Conservation (phyloP, 2,113 vertebrate species). For the Odontophorus gujanensis region DNA sequence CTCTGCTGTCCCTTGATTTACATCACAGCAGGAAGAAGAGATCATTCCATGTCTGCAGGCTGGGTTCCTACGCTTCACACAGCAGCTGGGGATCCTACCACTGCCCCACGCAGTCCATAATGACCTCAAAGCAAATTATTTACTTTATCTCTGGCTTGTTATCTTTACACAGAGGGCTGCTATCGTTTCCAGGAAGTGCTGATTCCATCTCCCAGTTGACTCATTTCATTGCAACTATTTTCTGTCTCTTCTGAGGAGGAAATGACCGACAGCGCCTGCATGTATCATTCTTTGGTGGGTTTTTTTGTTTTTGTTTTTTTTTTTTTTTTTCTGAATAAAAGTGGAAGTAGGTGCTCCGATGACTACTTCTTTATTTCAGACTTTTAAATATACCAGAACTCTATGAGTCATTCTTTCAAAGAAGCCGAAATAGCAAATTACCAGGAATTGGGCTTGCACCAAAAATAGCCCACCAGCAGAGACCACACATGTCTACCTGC, state of each 20-base stretch:
- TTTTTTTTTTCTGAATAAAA: not conserved
- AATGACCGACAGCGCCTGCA: not conserved
- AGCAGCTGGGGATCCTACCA: not conserved
- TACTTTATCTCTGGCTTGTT: not conserved
- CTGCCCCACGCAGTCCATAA: not conserved
- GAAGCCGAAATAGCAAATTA: not conserved
- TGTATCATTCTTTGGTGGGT: not conserved
- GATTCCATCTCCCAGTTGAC: not conserved
- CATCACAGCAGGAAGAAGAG: not conserved
- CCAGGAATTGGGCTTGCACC: not conserved
- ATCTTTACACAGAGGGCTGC: not conserved
- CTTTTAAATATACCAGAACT: accelerated
- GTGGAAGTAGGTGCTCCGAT: not conserved
- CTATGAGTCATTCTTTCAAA: constrained; percentile 20
- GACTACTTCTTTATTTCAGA: not conserved
- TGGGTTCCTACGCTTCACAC: not conserved
- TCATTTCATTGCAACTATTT: not conserved
- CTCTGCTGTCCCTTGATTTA: not conserved
- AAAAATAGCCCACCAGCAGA: not conserved
- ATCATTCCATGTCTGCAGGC: accelerated
- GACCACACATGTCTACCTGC: accelerated
- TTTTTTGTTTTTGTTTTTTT: not conserved
- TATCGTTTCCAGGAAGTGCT: not conserved
- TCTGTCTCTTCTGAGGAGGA: not conserved
- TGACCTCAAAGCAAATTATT: not conserved